phyloP scores from a whole-genome alignment of 1,140 invertebrate species.

The Coenobita brevimanus region DNA sequence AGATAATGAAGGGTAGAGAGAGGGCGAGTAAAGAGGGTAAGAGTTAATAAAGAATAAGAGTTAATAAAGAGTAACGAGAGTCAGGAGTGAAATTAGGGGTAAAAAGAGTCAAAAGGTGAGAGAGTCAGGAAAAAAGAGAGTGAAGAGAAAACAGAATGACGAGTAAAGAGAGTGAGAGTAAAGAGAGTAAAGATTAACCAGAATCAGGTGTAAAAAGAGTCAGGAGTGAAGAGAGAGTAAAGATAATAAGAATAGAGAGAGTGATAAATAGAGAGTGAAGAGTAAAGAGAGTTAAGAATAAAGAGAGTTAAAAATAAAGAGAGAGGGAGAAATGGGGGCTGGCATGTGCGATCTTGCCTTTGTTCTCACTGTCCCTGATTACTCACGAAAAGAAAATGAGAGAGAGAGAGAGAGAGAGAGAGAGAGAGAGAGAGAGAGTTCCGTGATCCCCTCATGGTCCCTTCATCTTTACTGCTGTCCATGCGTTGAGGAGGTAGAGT shows the following conservation, averaged over 20 bases:
- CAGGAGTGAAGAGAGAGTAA: background rate
- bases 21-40: background rate
- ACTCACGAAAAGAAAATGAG: background rate
- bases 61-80: background rate
- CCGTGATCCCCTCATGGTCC: too few relatives aligned
- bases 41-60: constrained; percentile 3
- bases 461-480: too few relatives aligned
- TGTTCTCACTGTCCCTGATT: too few relatives aligned
- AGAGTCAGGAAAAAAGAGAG: background rate
- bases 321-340: background rate
- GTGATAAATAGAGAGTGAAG: too few relatives aligned
- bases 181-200: too few relatives aligned
- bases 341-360: too few relatives aligned
- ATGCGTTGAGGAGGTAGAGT: too few relatives aligned
- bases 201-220: background rate
- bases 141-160: background rate
- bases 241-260: too few relatives aligned
- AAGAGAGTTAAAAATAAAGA: background rate
- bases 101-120: background rate
- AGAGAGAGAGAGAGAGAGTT: background rate
- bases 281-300: background rate
- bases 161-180: background rate
- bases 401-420: background rate
- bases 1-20: background rate
- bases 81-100: background rate